These are phyloP conservation scores for Drosophila takahashii DNA, from an alignment of 1,140 invertebrate genomes.

Conservation along the genomic window DNA sequence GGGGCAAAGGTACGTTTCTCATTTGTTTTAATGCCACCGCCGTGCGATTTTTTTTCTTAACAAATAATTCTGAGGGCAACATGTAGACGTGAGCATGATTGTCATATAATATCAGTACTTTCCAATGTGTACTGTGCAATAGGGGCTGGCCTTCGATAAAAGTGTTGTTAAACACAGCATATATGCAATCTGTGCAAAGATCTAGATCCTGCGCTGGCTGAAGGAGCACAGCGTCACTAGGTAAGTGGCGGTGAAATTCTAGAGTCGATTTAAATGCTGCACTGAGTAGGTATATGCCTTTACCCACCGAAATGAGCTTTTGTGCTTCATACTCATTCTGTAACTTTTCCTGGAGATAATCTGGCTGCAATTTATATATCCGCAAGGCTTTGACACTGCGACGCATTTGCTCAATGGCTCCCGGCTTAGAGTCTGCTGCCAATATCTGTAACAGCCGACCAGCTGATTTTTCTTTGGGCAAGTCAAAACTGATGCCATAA, in stretches of 20 bases:
- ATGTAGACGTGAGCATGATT: conserved; percentile 27
- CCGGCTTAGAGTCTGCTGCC: conserved; percentile 39
- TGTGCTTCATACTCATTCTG: conserved; percentile 63
- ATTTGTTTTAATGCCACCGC: conserved; percentile 45
- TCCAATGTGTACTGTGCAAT: conserved; percentile 48
- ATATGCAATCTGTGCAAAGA: conserved; percentile 17
- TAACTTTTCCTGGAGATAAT: conserved; percentile 39
- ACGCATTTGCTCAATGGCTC: conserved; percentile 37
- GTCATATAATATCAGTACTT: conserved; percentile 41
- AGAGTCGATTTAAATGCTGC: conserved; percentile 20
- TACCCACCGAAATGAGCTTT: conserved; percentile 57
- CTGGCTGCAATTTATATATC: conserved; percentile 41
- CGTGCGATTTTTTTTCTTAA: conserved; percentile 38
- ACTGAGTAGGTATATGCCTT: conserved; percentile 11
- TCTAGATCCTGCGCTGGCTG: conserved; percentile 4
- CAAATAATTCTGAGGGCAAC: conserved; percentile 46
- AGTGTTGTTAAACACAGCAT: conserved; percentile 42
- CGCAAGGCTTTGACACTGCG: conserved; percentile 38
- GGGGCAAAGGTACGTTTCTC: conserved; percentile 32
- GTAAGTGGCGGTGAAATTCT: conserved; percentile 47
- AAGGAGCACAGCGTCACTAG: conserved; percentile 27
- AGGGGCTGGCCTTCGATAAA: conserved; percentile 14
- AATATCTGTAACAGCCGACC: background rate
- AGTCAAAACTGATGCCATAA: conserved; percentile 61
- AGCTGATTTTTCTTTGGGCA: background rate